Conservation (phyloP, 2,797 vertebrate genomes). For the Cirrhinus mrigala region DNA sequence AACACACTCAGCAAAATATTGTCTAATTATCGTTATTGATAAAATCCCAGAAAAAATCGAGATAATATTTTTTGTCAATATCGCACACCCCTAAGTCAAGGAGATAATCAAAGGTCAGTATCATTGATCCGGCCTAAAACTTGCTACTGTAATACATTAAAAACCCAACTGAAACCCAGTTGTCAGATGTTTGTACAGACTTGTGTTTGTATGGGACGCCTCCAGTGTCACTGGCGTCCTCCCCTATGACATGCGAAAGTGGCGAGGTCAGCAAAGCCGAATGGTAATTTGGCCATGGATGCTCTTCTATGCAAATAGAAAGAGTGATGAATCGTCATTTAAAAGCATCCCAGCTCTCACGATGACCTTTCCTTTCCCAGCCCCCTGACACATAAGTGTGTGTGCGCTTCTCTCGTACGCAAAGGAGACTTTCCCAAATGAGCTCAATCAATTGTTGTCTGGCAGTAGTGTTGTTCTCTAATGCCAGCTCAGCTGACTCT, state of each 20-base stretch:
- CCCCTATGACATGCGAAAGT: conserved; percentile 32
- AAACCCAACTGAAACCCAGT: not conserved
- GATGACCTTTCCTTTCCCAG: conserved; percentile 39
- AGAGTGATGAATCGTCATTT: conserved; percentile 70
- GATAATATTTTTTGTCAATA: too few species aligned
- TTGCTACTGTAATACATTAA: not conserved
- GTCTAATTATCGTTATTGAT: too few species aligned
- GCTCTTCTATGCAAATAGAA: conserved; percentile 61
- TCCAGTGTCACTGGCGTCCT: not conserved
- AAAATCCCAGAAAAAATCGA: too few species aligned
- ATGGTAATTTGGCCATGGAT: conserved; percentile 75
- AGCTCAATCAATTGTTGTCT: conserved; percentile 55
- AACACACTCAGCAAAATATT: too few species aligned
- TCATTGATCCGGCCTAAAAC: not conserved
- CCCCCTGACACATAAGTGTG: conserved; percentile 22
- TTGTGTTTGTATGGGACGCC: conserved; percentile 26
- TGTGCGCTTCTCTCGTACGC: not conserved
- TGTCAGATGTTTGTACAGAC: conserved; percentile 43
- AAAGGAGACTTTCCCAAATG: conserved; percentile 43
- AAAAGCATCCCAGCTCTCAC: conserved; percentile 62
- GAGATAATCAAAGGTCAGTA: not conserved
- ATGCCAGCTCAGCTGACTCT: conserved; percentile 47
- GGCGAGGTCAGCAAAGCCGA: conserved; percentile 51
- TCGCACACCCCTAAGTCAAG: not conserved
- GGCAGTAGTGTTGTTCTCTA: conserved; percentile 29